A percentile compares a stretch with the other conserved stretches of the same genome.
Evolutionary conservation across 2,888 invertebrate genomes (phyloP).

Genomic region (Caenorhabditis sp.): DNA sequence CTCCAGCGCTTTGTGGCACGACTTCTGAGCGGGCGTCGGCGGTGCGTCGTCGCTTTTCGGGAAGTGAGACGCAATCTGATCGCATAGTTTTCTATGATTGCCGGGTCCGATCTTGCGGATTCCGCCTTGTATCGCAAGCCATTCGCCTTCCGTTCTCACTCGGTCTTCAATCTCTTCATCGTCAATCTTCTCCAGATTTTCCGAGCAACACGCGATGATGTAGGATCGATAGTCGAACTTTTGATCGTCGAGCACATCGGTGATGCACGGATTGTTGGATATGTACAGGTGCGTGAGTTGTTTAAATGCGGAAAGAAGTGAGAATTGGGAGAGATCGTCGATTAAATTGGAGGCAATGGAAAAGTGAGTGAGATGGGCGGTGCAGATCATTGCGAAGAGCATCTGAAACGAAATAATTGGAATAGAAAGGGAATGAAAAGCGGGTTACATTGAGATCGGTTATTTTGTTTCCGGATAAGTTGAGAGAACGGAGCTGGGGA

Average conservation of each 20-base stretch:
- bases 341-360: slow-evolving; percentile 39
- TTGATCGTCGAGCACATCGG: not conserved
- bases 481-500: not conserved
- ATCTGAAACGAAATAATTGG: slow-evolving; percentile 16
- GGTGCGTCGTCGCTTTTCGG: slow-evolving; percentile 26
- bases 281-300: slow-evolving; percentile 9
- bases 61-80: slow-evolving; percentile 16
- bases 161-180: slow-evolving; percentile 19
- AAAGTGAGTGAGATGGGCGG: slow-evolving; percentile 5
- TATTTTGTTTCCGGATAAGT: slow-evolving; percentile 36
- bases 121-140: slow-evolving; percentile 32
- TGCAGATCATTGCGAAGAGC: not conserved
- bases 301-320: slow-evolving; percentile 10
- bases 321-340: slow-evolving; percentile 46
- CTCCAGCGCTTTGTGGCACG: slow-evolving; percentile 49
- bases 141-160: slow-evolving; percentile 41
- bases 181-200: slow-evolving; percentile 26
- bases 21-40: slow-evolving; percentile 42
- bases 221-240: slow-evolving; percentile 39
- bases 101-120: slow-evolving; percentile 35
- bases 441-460: slow-evolving; percentile 23
- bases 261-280: slow-evolving; percentile 31
- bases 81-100: slow-evolving; percentile 32
- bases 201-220: slow-evolving; percentile 38
- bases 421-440: too few species aligned